phyloP scores from a whole-genome alignment of 2,113 vertebrate species.

The Neolamprologus tretocephalus region DNA sequence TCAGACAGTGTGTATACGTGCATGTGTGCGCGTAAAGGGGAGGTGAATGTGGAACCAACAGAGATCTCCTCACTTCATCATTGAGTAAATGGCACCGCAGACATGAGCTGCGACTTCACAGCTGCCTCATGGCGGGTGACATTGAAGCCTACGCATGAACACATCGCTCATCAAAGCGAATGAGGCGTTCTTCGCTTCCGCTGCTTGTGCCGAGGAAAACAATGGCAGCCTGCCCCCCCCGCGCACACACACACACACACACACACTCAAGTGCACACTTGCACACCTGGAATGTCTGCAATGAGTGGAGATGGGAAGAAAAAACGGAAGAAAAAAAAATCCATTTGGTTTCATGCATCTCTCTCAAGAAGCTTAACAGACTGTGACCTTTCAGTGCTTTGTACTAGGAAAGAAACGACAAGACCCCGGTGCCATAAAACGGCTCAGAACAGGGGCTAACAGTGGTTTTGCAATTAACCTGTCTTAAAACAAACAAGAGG shows the following conservation, averaged over 20 bases:
- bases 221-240: slow-evolving; percentile 10
- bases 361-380: slow-evolving; percentile 56
- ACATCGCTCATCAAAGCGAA: slow-evolving; percentile 68
- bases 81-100: slow-evolving; percentile 58
- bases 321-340: neutral
- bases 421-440: slow-evolving; percentile 41
- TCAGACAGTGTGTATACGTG: neutral
- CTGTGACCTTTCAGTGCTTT: slow-evolving; percentile 55
- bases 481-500: slow-evolving; percentile 61
- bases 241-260: neutral
- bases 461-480: slow-evolving; percentile 60
- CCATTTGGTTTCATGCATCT: slow-evolving; percentile 51
- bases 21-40: slow-evolving; percentile 5
- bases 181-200: slow-evolving; percentile 49
- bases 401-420: slow-evolving; percentile 42
- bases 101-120: slow-evolving; percentile 54
- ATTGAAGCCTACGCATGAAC: slow-evolving; percentile 62
- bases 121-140: slow-evolving; percentile 66
- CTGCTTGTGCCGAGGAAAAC: slow-evolving; percentile 42
- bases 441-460: slow-evolving; percentile 43
- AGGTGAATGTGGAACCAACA: slow-evolving; percentile 44
- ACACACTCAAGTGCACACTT: neutral
- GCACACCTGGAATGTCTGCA: slow-evolving; percentile 61
- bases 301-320: slow-evolving; percentile 18
- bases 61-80: slow-evolving; percentile 59